phyloP scores from a whole-genome alignment of 2,113 vertebrate species.

The Siniperca chuatsi region DNA sequence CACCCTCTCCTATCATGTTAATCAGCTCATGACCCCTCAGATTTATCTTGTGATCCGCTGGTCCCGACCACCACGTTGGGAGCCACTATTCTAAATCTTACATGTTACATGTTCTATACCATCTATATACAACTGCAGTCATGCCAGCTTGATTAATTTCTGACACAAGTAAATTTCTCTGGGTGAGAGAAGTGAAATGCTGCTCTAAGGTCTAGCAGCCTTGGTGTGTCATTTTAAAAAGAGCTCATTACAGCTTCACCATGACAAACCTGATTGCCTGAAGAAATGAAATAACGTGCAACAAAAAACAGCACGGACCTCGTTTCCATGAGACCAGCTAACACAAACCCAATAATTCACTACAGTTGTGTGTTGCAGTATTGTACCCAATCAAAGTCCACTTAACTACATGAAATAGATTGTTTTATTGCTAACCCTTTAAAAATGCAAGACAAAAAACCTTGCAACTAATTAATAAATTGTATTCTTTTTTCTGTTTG shows the following conservation, averaged over 20 bases:
- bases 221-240: constrained; percentile 8
- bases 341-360: background rate
- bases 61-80: no score
- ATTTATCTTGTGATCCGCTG: background rate
- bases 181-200: constrained; percentile 7
- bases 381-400: background rate
- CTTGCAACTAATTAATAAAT: background rate
- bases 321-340: background rate
- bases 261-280: background rate
- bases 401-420: background rate
- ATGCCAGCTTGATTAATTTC: background rate
- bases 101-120: background rate
- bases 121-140: background rate
- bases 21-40: background rate
- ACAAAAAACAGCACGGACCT: background rate
- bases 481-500: background rate
- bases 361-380: background rate
- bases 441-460: background rate
- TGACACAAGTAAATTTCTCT: background rate
- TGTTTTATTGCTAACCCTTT: background rate
- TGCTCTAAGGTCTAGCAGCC: background rate
- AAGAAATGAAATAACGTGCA: background rate
- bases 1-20: background rate
- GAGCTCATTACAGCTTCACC: constrained; percentile 32
- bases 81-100: background rate